Evolutionary conservation across 2,888 invertebrate species (phyloP), one percentile per base, ranked within the genome.

Genomic region (Parnassius glacialis): DNA sequence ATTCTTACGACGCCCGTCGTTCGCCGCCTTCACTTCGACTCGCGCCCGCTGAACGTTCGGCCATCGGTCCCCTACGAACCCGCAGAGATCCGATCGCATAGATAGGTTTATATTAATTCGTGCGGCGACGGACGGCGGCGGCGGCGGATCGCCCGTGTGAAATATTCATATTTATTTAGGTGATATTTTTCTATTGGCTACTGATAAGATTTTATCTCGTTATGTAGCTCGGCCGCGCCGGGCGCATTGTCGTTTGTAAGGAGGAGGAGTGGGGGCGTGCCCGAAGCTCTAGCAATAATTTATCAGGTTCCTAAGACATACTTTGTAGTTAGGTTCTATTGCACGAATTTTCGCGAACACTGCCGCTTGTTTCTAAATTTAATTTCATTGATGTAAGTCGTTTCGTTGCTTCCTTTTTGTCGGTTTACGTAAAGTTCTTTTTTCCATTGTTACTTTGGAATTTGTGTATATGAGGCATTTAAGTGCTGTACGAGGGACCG

Each of bases 181-280:
- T 90, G 90, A 90, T 91, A 90, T 90, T 91, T 91, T 91, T 91
- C 88, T 91, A 90, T 90, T 87, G 90, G 90, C 90, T 90, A 89
- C 90, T 87, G 84, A 86, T 88, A 87, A 88, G 88, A 85, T 87
- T 85, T 86, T 83, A 86, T 85, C 84, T 86, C 86, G 87, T 86
- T 85, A 85, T 82, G 85, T 78, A 79, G 77, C 78, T 80, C 83
- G 83, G 80, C 74, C 70, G 69, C 78, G 80, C 80, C 80, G 83
- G 78, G 77, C 78, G 73, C 80, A 76, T 79, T 80, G 82, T 84
- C 80, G 81, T 79, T 77, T 73, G 79, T 76, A 76, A 76, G 77
- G 75, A 70, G 71, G 10, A 10, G 68, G 68, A 70, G 74, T 43
- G 54, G 77, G 70, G 78, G 74, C 75, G 82, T 74, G 81, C 80